A percentile compares a stretch with the other conserved stretches of the same genome.
Evolutionary conservation across 2,888 invertebrate genomes (phyloP).

Genomic region (Drepana falcataria): DNA sequence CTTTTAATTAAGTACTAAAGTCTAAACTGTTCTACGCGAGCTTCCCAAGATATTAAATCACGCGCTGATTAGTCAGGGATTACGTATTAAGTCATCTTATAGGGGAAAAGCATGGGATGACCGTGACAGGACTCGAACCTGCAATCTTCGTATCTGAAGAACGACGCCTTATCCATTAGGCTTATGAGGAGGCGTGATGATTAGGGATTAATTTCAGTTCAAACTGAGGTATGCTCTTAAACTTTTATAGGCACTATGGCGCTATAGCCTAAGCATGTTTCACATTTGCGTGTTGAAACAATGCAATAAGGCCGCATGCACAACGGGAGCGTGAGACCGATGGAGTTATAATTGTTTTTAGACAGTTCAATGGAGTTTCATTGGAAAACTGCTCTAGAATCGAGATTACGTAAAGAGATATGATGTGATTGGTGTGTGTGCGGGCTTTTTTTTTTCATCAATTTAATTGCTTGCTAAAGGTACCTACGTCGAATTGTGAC

Average conservation of each 20-base stretch:
- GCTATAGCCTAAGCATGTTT: background rate
- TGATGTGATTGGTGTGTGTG: background rate
- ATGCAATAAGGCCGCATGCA: slow-evolving; percentile 17
- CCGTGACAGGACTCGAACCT: slow-evolving; percentile 86
- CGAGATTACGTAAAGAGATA: slow-evolving; percentile 3
- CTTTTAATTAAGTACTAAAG: too few relatives aligned
- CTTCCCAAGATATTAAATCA: too few relatives aligned
- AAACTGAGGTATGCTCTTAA: too few relatives aligned
- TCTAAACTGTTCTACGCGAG: too few relatives aligned
- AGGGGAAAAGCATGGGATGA: slow-evolving; percentile 30
- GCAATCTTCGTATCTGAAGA: slow-evolving; percentile 86
- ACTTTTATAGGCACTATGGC: too few relatives aligned
- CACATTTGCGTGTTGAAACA: slow-evolving; percentile 36
- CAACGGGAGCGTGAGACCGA: slow-evolving; percentile 52
- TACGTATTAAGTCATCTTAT: too few relatives aligned
- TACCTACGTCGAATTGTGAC: too few relatives aligned
- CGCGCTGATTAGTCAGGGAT: too few relatives aligned
- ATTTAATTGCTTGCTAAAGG: background rate
- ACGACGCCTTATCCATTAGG: slow-evolving; percentile 86
- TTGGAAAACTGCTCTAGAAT: background rate
- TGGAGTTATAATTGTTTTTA: slow-evolving; percentile 15
- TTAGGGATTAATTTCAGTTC: too few relatives aligned
- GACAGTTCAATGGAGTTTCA: background rate
- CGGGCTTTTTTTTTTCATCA: background rate
- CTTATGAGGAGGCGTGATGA: slow-evolving; percentile 17